A percentile compares a stretch with the other conserved stretches of the same genome.
Conservation (phyloP, 2,113 vertebrate genomes). For the Delphinus delphis region DNA sequence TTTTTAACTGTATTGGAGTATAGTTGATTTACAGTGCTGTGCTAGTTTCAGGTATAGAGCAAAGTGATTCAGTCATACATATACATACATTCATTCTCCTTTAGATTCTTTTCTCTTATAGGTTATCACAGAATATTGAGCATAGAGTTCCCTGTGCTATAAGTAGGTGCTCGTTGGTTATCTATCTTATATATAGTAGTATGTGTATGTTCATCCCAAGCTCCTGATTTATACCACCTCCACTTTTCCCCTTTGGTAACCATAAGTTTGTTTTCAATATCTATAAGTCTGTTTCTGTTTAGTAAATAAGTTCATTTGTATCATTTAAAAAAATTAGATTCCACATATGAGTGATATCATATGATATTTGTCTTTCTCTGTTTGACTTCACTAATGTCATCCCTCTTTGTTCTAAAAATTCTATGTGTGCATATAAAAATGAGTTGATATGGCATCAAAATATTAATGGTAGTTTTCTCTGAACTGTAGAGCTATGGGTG, state of each 20-base stretch:
- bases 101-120: background rate
- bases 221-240: background rate
- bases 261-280: background rate
- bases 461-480: background rate
- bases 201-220: background rate
- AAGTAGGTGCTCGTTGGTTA: background rate
- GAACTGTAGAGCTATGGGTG: background rate
- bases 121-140: background rate
- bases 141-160: background rate
- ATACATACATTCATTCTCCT: background rate
- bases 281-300: background rate
- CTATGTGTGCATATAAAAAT: background rate
- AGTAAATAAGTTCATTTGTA: background rate
- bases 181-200: background rate
- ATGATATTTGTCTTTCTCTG: background rate
- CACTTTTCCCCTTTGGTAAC: background rate
- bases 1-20: background rate
- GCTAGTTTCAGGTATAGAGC: background rate
- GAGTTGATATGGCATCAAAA: background rate
- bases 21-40: background rate
- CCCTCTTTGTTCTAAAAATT: background rate
- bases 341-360: background rate
- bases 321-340: background rate
- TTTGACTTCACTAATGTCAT: background rate
- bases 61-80: background rate